Evolutionary conservation across 2,888 invertebrate genomes (phyloP), one percentile per base, ranked within the genome.

Genomic region (Neoitamus cyanurus): DNA sequence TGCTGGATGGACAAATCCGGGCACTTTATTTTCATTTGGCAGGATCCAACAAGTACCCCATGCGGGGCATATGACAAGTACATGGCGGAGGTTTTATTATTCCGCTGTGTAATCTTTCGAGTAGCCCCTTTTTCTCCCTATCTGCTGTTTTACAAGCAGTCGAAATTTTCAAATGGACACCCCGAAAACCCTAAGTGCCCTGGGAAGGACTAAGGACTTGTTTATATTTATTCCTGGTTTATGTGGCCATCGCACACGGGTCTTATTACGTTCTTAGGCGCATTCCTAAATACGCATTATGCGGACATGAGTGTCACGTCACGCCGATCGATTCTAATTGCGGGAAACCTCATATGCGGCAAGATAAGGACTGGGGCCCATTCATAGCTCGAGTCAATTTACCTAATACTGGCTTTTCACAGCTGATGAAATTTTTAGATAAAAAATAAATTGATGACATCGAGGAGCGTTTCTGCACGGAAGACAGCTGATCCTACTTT

Each of bases 21-120:
- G 82, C 82, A 82, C 82, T 82, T 82, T 82, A 82, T 82, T 82
- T 82, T 82, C 82, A 82, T 82, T 82, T 82, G 31, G 82, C 36
- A 69, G 28, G 82, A 68, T 82, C 82, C 82, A 82, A 82, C 82
- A 82, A 82, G 82, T 82, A 68, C 69, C 82, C 82, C 82, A 69
- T 82, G 42, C 30, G 82, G 82, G 30, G 25, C 36, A 25, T 30
- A 28, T 69, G 69, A 82, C 69, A 82, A 37, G 69, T 82, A 82
- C 82, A 69, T 82, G 82, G 82, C 7, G 37, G n/a, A 69, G 82
- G 69, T 36, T 82, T 82, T 82, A 82, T 82, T 69, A 82, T 48
- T 69, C 82, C 37, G 82, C 58, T 80, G 82, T 82, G 82, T 82
- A 82, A 82, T 82, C 82, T 68, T 82, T 82, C 37, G 37, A 82